A percentile compares a stretch with the other conserved stretches of the same genome.
These are phyloP conservation scores for Lutjanus erythropterus DNA, from an alignment of 2,113 vertebrate species.

Conservation along the genomic window DNA sequence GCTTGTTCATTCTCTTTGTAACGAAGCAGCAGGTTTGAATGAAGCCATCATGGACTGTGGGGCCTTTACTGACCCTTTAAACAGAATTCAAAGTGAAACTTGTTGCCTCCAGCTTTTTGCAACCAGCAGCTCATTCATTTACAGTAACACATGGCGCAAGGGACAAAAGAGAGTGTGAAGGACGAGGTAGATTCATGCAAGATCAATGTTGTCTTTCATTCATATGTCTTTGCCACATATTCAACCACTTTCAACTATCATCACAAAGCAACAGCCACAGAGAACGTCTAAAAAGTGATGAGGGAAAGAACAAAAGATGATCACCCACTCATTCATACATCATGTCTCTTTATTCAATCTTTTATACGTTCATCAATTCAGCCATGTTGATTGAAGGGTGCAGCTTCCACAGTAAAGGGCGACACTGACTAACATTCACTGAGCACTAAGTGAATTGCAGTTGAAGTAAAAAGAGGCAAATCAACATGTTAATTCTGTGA, in stretches of 20 bases:
- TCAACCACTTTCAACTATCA: slow-evolving; percentile 4
- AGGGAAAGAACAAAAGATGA: not conserved
- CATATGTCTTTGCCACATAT: slow-evolving; percentile 11
- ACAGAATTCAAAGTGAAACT: slow-evolving; percentile 28
- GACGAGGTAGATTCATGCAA: slow-evolving; percentile 13
- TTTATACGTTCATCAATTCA: slow-evolving; percentile 13
- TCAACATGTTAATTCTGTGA: slow-evolving; percentile 40
- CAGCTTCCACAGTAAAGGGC: not conserved
- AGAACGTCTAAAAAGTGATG: not conserved
- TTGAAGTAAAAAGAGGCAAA: slow-evolving; percentile 36
- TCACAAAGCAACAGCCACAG: slow-evolving; percentile 19
- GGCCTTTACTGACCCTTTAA: not conserved
- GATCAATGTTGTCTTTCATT: slow-evolving; percentile 49
- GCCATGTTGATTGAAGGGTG: slow-evolving; percentile 3
- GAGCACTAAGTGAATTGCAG: not conserved
- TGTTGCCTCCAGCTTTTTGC: slow-evolving; percentile 24
- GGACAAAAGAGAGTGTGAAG: slow-evolving; percentile 1
- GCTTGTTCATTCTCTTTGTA: slow-evolving; percentile 1
- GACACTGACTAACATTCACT: not conserved
- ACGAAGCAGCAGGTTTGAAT: slow-evolving; percentile 23
- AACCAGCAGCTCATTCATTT: slow-evolving; percentile 43
- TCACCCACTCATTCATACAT: not conserved
- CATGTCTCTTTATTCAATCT: slow-evolving; percentile 12
- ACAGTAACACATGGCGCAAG: slow-evolving; percentile 2
- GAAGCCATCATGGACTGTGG: slow-evolving; percentile 6